Evolutionary conservation across 2,888 invertebrate species (phyloP).

Genomic region (Caenorhabditis virilis): DNA sequence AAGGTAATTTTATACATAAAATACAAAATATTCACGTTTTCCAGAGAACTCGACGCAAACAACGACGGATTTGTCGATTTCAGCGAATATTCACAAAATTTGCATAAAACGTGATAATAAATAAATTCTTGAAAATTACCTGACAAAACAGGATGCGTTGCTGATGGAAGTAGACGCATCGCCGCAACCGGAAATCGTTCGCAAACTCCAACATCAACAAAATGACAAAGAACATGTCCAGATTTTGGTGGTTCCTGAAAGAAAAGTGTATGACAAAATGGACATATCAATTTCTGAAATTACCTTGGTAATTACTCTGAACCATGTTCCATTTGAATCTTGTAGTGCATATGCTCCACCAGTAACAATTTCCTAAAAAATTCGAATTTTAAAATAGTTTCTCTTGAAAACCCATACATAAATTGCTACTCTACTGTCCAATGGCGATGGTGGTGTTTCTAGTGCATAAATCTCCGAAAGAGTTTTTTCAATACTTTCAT

Average conservation of each 20-base stretch:
- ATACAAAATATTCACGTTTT: background rate
- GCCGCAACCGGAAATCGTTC: constrained; percentile 44
- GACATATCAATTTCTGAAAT: background rate
- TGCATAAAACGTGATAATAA: background rate
- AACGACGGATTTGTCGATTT: constrained; percentile 18
- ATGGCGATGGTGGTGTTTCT: constrained; percentile 19
- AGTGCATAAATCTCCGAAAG: constrained; percentile 33
- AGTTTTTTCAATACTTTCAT: constrained; percentile 29
- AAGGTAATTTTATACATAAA: background rate
- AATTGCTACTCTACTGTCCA: constrained; percentile 44
- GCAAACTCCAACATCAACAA: constrained; percentile 50
- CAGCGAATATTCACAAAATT: constrained; percentile 20
- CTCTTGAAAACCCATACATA: constrained; percentile 28
- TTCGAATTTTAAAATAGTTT: background rate
- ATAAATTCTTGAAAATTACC: constrained; percentile 13
- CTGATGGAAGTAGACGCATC: constrained; percentile 39
- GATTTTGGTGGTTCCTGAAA: constrained; percentile 38
- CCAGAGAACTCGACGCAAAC: constrained; percentile 15
- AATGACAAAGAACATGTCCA: constrained; percentile 46
- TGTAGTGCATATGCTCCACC: constrained; percentile 51
- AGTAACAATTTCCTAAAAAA: constrained; percentile 44
- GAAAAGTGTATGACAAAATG: background rate
- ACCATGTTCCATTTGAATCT: constrained; percentile 52
- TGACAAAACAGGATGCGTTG: constrained; percentile 40
- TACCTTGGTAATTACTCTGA: constrained; percentile 45